Evolutionary conservation across 2,888 invertebrate genomes (phyloP).

Genomic region (Polylopha cassiicola): DNA sequence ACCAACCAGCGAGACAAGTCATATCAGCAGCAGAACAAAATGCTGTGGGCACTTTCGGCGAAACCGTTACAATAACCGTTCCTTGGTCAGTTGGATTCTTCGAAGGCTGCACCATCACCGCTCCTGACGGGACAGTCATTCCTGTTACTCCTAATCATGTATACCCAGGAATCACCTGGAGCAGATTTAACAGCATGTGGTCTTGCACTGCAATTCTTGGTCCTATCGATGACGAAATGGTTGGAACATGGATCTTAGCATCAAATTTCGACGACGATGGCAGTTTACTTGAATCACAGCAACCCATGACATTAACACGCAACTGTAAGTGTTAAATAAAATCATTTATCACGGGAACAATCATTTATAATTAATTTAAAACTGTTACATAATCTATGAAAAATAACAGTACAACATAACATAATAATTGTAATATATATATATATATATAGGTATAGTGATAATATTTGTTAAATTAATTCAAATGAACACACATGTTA

Average conservation of each 20-base stretch:
- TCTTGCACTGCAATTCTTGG: constrained; percentile 15
- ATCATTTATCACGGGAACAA: background rate
- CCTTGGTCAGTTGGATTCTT: constrained; percentile 8
- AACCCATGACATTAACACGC: constrained; percentile 9
- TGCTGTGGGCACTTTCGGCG: constrained; percentile 12
- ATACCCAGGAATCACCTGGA: constrained; percentile 12
- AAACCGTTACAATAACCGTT: constrained; percentile 1
- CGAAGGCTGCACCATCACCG: constrained; percentile 11
- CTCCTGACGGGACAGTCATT: constrained; percentile 20
- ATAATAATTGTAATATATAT: too few species aligned
- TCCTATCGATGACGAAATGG: constrained; percentile 14
- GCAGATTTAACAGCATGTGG: constrained; percentile 9
- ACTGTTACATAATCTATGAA: too few species aligned
- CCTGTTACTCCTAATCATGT: constrained; percentile 8
- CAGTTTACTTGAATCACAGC: constrained; percentile 11
- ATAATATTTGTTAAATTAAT: too few species aligned
- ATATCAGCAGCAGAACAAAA: constrained; percentile 17
- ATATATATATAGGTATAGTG: too few species aligned
- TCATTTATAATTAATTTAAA: background rate
- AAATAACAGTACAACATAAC: too few species aligned
- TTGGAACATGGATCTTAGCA: constrained; percentile 16
- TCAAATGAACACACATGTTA: background rate
- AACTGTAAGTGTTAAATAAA: constrained; percentile 11
- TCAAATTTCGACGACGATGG: constrained; percentile 9
- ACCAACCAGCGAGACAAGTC: constrained; percentile 5